phyloP scores from a whole-genome alignment of 2,113 vertebrate genomes.

The Cathartes aura region DNA sequence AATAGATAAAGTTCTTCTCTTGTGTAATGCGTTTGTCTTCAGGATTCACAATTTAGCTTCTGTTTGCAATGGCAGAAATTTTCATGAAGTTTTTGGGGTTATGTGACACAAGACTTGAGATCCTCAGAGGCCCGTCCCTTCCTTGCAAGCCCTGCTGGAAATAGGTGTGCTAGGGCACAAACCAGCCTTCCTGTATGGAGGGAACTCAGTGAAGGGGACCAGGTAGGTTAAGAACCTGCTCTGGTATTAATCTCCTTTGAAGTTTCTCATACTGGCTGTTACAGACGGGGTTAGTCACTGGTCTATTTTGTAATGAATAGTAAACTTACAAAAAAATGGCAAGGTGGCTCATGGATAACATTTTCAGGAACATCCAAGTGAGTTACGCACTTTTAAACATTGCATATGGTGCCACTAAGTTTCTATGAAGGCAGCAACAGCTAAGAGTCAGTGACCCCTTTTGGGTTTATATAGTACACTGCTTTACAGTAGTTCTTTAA shows the following conservation, averaged over 20 bases:
- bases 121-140: background rate
- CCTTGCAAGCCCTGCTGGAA: background rate
- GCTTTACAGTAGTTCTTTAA: background rate
- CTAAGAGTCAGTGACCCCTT: background rate
- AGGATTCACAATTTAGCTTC: background rate
- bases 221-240: background rate
- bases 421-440: background rate
- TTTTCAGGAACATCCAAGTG: background rate
- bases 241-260: background rate
- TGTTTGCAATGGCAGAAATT: background rate
- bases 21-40: background rate
- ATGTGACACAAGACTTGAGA: rapidly evolving
- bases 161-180: background rate
- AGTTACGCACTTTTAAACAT: background rate
- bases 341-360: background rate
- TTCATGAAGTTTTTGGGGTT: rapidly evolving
- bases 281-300: background rate
- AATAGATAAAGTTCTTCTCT: background rate
- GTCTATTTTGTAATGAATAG: background rate
- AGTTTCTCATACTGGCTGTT: background rate
- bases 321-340: background rate
- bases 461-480: background rate
- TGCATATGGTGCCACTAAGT: background rate
- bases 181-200: background rate
- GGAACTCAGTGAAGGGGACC: background rate